These are phyloP conservation scores for Valencia hispanica DNA, from an alignment of 2,797 vertebrate species.

Conservation along the genomic window DNA sequence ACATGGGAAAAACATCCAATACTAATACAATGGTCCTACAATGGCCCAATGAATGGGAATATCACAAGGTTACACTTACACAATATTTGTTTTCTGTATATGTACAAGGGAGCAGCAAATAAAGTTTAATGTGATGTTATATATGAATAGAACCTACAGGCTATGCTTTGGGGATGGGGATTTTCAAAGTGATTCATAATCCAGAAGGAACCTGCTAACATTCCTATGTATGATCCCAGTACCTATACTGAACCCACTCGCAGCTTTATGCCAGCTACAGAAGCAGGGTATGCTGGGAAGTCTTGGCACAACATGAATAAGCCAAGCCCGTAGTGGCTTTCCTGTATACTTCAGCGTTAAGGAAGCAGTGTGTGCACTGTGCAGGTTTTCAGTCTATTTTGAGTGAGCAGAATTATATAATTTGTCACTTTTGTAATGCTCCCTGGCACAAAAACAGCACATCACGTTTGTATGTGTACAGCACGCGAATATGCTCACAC, in stretches of 20 bases:
- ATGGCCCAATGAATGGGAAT: not conserved
- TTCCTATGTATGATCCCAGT: constrained; percentile 55
- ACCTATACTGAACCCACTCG: constrained; percentile 65
- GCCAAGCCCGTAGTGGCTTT: constrained; percentile 43
- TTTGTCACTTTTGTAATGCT: constrained; percentile 37
- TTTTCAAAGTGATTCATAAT: constrained; percentile 71
- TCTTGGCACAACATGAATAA: constrained; percentile 75
- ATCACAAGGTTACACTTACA: not conserved
- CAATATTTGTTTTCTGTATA: constrained; percentile 41
- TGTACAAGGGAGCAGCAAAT: constrained; percentile 53
- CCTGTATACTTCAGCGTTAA: constrained; percentile 58
- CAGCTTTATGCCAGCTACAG: constrained; percentile 45
- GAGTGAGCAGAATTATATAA: constrained; percentile 39
- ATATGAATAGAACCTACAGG: constrained; percentile 53
- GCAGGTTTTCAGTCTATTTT: constrained; percentile 55
- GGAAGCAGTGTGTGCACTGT: constrained; percentile 36
- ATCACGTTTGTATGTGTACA: constrained; percentile 17
- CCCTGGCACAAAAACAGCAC: constrained; percentile 30
- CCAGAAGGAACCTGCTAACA: constrained; percentile 62
- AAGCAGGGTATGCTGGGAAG: constrained; percentile 50
- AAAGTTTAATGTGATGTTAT: constrained; percentile 49
- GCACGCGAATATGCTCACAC: constrained; percentile 11
- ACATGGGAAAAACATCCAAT: too few species aligned
- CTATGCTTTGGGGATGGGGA: constrained; percentile 54
- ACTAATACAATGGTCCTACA: too few species aligned